These are phyloP conservation scores for Rhombomys opimus DNA, from an alignment of 2,113 vertebrate genomes.

Conservation along the genomic window DNA sequence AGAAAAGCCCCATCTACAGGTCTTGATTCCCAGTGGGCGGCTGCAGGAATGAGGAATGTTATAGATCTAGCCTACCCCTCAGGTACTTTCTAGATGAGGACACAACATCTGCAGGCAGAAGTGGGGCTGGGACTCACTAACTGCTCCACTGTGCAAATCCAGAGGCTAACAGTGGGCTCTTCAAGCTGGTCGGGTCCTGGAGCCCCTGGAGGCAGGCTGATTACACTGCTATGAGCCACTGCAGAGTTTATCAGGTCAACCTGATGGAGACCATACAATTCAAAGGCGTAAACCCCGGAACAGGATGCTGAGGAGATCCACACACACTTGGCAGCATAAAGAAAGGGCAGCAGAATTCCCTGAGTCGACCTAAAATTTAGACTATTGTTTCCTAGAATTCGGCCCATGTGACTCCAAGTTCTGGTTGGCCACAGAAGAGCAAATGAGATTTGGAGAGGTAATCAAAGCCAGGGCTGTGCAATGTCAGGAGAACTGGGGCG, in stretches of 20 bases:
- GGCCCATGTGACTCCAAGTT: not conserved
- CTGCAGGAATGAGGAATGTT: not conserved
- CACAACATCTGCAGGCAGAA: not conserved
- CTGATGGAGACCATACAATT: not conserved
- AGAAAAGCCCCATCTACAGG: not conserved
- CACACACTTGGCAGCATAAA: too few relatives aligned
- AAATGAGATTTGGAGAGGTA: not conserved
- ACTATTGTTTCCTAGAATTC: not conserved
- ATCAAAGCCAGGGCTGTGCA: rapidly evolving
- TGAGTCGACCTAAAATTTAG: not conserved
- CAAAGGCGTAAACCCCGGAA: not conserved
- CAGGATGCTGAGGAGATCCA: not conserved
- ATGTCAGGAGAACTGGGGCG: rapidly evolving
- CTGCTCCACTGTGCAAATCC: not conserved
- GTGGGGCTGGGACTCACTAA: not conserved
- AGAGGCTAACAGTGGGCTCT: not conserved
- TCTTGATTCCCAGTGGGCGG: not conserved
- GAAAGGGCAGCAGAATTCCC: not conserved
- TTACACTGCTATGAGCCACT: rapidly evolving
- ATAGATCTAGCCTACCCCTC: not conserved
- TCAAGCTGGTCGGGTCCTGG: not conserved
- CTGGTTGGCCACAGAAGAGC: not conserved
- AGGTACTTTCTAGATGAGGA: not conserved
- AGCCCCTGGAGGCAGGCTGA: not conserved
- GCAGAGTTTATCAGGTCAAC: not conserved